phyloP scores from a whole-genome alignment of 2,888 invertebrate species.

The Zootermopsis nevadensis region DNA sequence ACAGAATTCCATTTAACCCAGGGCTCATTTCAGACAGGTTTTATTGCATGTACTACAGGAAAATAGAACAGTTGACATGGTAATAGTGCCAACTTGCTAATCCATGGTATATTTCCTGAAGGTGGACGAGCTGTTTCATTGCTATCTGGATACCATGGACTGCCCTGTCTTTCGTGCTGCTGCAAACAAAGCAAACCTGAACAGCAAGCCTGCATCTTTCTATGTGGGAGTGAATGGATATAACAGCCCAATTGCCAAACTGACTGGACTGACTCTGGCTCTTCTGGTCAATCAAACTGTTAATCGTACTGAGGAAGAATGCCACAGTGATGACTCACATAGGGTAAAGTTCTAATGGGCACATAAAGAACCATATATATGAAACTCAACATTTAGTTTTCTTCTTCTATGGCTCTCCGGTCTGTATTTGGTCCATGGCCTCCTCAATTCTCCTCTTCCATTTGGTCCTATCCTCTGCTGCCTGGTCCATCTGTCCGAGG shows the following conservation, averaged over 20 bases:
- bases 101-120: slow-evolving; percentile 56
- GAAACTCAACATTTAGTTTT: no score
- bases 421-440: no score
- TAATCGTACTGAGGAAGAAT: slow-evolving; percentile 62
- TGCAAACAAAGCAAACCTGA: slow-evolving; percentile 65
- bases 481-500: no score
- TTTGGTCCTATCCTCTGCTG: no score
- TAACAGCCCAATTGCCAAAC: slow-evolving; percentile 63
- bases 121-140: slow-evolving; percentile 81
- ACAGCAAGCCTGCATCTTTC: slow-evolving; percentile 64
- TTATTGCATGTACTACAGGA: no score
- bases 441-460: no score
- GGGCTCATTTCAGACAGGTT: no score
- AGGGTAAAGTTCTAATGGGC: slow-evolving; percentile 57
- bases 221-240: slow-evolving; percentile 73
- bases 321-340: slow-evolving; percentile 62
- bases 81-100: no score
- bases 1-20: background rate
- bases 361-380: no score
- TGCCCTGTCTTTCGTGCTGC: slow-evolving; percentile 75
- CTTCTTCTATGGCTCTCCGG: no score
- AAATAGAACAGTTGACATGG: no score
- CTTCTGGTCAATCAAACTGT: slow-evolving; percentile 69
- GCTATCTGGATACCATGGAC: slow-evolving; percentile 78
- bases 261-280: slow-evolving; percentile 72